These are phyloP conservation scores for Galerucella pusilla DNA, from an alignment of 2,888 invertebrate species.

Conservation along the genomic window DNA sequence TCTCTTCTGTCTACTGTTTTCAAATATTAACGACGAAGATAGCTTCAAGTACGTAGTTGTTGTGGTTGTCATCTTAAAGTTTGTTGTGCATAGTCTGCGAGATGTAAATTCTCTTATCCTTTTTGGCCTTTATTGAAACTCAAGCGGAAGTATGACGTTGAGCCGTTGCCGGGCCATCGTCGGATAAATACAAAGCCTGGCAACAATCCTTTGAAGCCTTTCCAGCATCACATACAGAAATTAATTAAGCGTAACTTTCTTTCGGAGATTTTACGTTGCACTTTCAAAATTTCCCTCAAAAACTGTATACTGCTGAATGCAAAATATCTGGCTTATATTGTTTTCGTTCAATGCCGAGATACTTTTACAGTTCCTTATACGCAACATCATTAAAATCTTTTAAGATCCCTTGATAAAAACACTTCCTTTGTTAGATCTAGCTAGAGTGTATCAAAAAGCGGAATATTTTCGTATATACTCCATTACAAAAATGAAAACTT, in stretches of 20 bases:
- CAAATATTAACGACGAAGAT: slow-evolving; percentile 9
- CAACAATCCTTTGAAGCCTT: slow-evolving; percentile 38
- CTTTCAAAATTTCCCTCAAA: neutral
- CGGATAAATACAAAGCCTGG: slow-evolving; percentile 32
- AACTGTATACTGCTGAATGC: neutral
- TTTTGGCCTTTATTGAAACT: slow-evolving; percentile 34
- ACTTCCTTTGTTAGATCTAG: slow-evolving; percentile 19
- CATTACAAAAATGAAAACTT: slow-evolving; percentile 27
- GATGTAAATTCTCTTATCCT: slow-evolving; percentile 35
- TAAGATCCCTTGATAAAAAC: slow-evolving; percentile 27
- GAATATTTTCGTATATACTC: slow-evolving; percentile 25
- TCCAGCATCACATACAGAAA: slow-evolving; percentile 24
- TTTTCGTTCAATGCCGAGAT: neutral
- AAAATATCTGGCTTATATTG: neutral
- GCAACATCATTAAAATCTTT: slow-evolving; percentile 22
- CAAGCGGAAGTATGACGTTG: slow-evolving; percentile 23
- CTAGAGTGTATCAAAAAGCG: slow-evolving; percentile 11
- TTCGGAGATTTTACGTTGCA: neutral
- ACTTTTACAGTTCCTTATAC: neutral
- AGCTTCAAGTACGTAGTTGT: slow-evolving; percentile 27
- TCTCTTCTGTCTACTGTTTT: too few species aligned
- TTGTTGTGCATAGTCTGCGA: slow-evolving; percentile 28
- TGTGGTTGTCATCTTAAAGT: slow-evolving; percentile 39
- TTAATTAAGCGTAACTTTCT: slow-evolving; percentile 34
- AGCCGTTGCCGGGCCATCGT: slow-evolving; percentile 10